A percentile compares a stretch with the other conserved stretches of the same genome.
Conservation (phyloP, 2,797 vertebrate genomes). For the Hozukius guyotensis region DNA sequence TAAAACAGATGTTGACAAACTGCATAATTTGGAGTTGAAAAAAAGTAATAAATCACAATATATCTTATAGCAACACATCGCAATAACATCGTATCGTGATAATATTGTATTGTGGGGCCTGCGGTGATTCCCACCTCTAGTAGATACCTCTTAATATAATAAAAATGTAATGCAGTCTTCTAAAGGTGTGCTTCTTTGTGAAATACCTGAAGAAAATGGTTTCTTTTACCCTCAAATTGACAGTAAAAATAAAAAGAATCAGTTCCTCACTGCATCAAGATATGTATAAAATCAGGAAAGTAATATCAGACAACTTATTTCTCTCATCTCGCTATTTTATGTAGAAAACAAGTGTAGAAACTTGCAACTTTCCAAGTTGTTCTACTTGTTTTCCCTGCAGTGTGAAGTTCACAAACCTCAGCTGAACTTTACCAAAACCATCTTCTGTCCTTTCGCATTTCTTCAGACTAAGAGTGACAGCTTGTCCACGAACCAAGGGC, state of each 20-base stretch:
- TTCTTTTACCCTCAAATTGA: not conserved
- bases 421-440: slow-evolving; percentile 52
- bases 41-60: too few relatives aligned
- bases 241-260: not conserved
- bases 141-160: not conserved
- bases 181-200: not conserved
- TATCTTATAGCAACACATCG: too few relatives aligned
- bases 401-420: slow-evolving; percentile 37
- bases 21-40: too few relatives aligned
- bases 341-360: not conserved
- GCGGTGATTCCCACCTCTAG: rapidly evolving
- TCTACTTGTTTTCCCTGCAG: not conserved
- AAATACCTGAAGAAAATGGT: not conserved
- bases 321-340: not conserved
- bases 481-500: slow-evolving; percentile 75
- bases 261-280: not conserved
- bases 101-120: too few relatives aligned
- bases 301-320: not conserved
- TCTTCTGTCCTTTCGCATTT: slow-evolving; percentile 61
- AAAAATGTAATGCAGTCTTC: not conserved
- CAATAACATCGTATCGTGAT: too few relatives aligned
- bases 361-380: not conserved
- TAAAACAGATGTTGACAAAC: too few relatives aligned
- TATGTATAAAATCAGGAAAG: not conserved
- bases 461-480: slow-evolving; percentile 72